These are phyloP conservation scores for Dolichopus griseipennis DNA, from an alignment of 2,888 invertebrate genomes.

Conservation along the genomic window DNA sequence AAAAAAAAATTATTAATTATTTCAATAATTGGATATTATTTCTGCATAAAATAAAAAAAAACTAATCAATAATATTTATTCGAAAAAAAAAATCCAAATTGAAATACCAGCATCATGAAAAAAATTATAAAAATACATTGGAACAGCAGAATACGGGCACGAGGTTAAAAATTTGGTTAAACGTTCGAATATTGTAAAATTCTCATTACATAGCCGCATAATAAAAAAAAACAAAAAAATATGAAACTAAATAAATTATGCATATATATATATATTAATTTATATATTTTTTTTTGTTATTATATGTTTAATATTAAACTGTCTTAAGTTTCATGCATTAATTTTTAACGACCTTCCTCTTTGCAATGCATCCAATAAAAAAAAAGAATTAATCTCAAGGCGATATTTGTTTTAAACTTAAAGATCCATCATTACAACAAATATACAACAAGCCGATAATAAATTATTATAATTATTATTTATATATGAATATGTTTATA, in stretches of 20 bases:
- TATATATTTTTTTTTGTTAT: no score
- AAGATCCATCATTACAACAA: not conserved
- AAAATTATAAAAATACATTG: no score
- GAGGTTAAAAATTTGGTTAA: not conserved
- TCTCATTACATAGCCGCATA: not conserved
- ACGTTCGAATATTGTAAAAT: no score
- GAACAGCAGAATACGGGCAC: not conserved
- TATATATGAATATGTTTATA: not conserved
- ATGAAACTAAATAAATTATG: not conserved
- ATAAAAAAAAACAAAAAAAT: not conserved
- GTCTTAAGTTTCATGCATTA: not conserved
- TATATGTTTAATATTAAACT: not conserved
- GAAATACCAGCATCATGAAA: no score
- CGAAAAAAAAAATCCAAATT: no score
- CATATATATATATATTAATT: no score
- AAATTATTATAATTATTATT: not conserved
- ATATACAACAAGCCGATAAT: not conserved
- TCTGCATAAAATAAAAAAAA: no score
- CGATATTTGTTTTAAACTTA: not conserved
- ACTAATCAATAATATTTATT: no score
- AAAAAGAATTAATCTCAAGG: not conserved
- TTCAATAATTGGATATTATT: no score
- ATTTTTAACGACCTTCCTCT: conserved; percentile 6
- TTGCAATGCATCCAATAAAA: not conserved
- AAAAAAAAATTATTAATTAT: no score